Evolutionary conservation across 2,797 vertebrate species (phyloP).

Genomic region (Sebastes itinus): DNA sequence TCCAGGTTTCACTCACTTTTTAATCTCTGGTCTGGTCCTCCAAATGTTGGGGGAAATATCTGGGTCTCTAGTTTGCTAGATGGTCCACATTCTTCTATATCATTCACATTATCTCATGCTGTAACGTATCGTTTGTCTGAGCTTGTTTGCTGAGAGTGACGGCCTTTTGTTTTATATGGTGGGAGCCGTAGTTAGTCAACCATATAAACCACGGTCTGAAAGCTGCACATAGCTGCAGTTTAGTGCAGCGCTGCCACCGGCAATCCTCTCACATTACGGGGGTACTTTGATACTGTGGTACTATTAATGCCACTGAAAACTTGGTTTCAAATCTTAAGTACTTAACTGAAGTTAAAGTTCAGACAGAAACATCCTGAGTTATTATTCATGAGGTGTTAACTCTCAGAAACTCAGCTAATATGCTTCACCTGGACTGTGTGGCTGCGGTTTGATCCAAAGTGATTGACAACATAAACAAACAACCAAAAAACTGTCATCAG

Average conservation of each 20-base stretch:
- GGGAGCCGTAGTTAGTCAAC: not conserved
- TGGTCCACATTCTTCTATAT: not conserved
- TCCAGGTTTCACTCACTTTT: not conserved
- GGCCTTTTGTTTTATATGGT: not conserved
- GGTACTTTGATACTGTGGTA: not conserved
- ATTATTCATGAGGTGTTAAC: not conserved
- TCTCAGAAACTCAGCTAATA: not conserved
- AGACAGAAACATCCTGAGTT: not conserved
- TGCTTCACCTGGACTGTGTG: not conserved
- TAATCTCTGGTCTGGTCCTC: not conserved
- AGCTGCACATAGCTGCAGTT: not conserved
- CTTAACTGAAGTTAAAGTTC: not conserved
- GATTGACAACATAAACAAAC: not conserved
- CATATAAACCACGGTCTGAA: not conserved
- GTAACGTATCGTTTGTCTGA: not conserved
- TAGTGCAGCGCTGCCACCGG: not conserved
- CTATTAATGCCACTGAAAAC: not conserved
- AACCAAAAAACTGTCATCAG: fast-evolving
- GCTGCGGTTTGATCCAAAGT: not conserved
- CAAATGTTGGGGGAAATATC: not conserved
- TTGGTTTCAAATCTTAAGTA: not conserved
- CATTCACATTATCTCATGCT: not conserved
- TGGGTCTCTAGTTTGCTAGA: not conserved
- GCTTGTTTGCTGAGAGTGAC: not conserved
- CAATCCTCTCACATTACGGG: not conserved